phyloP scores from a whole-genome alignment of 1,140 invertebrate species.

The Forficula auricularia region DNA sequence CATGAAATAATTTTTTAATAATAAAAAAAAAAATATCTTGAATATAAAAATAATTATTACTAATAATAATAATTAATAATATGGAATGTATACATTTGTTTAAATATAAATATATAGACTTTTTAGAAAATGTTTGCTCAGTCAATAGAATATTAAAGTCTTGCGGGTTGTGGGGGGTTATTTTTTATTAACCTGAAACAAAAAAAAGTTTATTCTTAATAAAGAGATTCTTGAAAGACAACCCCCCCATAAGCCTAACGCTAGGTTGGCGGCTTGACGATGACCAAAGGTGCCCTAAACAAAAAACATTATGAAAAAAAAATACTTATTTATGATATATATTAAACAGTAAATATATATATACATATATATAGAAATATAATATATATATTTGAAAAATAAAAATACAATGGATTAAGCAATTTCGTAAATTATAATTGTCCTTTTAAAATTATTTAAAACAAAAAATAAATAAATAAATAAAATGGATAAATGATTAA shows the following conservation, averaged over 20 bases:
- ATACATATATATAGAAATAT: no score
- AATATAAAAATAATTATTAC: no score
- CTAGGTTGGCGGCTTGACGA: not conserved
- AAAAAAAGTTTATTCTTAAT: conserved; percentile 22
- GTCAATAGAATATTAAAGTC: conserved; percentile 23
- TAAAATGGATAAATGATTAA: no score
- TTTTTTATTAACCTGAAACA: conserved; percentile 28
- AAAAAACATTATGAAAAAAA: conserved; percentile 6
- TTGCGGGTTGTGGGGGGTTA: conserved; percentile 32
- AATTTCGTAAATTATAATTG: conserved; percentile 1
- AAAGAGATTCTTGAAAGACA: conserved; percentile 9
- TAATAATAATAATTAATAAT: no score
- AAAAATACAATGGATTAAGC: conserved; percentile 20
- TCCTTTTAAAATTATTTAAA: not conserved
- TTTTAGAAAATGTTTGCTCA: no score
- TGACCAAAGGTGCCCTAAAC: not conserved
- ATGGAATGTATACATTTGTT: no score
- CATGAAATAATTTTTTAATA: no score
- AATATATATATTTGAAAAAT: conserved; percentile 30
- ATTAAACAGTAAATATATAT: conserved; percentile 17
- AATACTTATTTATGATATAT: conserved; percentile 14
- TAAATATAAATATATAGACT: no score
- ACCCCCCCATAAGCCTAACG: not conserved
- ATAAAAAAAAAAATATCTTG: no score
- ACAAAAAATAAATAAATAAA: not conserved